These are phyloP conservation scores for Popillia japonica DNA, from an alignment of 1,140 invertebrate species.

Conservation along the genomic window DNA sequence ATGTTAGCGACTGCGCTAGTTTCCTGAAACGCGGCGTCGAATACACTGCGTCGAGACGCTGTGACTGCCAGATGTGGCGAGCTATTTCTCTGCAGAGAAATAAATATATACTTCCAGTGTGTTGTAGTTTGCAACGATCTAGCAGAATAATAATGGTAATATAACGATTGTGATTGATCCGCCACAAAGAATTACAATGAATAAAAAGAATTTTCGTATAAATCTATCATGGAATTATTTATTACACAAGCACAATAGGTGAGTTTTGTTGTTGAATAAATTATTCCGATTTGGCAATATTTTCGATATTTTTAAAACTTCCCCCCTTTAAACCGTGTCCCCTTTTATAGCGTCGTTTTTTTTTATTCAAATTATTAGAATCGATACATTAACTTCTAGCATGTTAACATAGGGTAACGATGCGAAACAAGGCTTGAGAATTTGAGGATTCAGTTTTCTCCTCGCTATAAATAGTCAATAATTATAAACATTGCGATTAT, in stretches of 20 bases:
- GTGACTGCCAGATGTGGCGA: too few relatives aligned
- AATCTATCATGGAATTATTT: slow-evolving; percentile 3
- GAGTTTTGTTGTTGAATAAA: background rate
- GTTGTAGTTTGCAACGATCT: too few relatives aligned
- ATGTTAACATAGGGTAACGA: background rate
- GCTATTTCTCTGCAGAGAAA: too few relatives aligned
- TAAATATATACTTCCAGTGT: too few relatives aligned
- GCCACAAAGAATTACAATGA: slow-evolving; percentile 1
- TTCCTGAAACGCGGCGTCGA: too few relatives aligned
- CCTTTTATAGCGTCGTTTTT: background rate
- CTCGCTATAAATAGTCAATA: too few relatives aligned
- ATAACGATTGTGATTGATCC: background rate
- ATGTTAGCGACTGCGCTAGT: too few relatives aligned
- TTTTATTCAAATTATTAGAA: background rate
- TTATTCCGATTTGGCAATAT: background rate
- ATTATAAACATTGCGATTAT: too few relatives aligned
- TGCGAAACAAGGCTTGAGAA: background rate
- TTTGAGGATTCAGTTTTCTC: too few relatives aligned
- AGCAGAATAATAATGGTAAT: background rate
- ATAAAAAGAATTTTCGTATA: slow-evolving; percentile 12
- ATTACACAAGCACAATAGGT: slow-evolving; percentile 13
- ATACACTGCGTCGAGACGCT: too few relatives aligned
- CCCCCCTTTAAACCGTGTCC: background rate
- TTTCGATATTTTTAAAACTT: background rate
- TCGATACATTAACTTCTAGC: background rate